phyloP scores from a whole-genome alignment of 1,140 invertebrate genomes.

The Euwallacea fornicatus region DNA sequence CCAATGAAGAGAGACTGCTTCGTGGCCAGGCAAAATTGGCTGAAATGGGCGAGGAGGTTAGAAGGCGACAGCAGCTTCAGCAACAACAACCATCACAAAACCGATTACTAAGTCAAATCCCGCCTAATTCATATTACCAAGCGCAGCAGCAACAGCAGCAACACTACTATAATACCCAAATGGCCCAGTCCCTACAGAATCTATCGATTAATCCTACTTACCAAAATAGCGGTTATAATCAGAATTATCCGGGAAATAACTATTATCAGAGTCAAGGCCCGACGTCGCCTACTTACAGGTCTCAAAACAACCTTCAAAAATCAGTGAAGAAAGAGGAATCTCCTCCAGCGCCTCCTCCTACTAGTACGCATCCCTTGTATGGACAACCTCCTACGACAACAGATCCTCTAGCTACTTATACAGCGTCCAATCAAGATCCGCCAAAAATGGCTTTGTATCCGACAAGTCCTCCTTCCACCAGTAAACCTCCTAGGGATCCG shows the following conservation, averaged over 20 bases:
- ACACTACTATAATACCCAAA: constrained; percentile 44
- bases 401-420: constrained; percentile 51
- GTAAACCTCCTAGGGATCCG: constrained; percentile 64
- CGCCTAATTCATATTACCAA: constrained; percentile 26
- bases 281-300: constrained; percentile 52
- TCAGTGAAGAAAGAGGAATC: constrained; percentile 52
- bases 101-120: constrained; percentile 30
- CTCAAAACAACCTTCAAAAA: constrained; percentile 57
- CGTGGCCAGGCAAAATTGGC: constrained; percentile 76
- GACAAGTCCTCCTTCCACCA: constrained; percentile 49
- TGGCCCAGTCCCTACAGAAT: constrained; percentile 52
- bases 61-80: constrained; percentile 42
- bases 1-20: constrained; percentile 42
- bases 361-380: constrained; percentile 75
- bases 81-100: constrained; percentile 46
- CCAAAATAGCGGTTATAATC: constrained; percentile 43
- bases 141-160: constrained; percentile 43
- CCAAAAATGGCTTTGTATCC: constrained; percentile 75
- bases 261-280: constrained; percentile 53
- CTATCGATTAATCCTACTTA: constrained; percentile 43
- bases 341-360: constrained; percentile 71
- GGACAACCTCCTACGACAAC: not conserved
- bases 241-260: constrained; percentile 45
- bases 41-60: constrained; percentile 80
- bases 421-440: constrained; percentile 73